Percentiles rank a stretch among this genome's conserved stretches.
These are phyloP conservation scores for Odontamblyopus rebecca DNA, from an alignment of 2,797 vertebrate genomes.

Conservation along the genomic window DNA sequence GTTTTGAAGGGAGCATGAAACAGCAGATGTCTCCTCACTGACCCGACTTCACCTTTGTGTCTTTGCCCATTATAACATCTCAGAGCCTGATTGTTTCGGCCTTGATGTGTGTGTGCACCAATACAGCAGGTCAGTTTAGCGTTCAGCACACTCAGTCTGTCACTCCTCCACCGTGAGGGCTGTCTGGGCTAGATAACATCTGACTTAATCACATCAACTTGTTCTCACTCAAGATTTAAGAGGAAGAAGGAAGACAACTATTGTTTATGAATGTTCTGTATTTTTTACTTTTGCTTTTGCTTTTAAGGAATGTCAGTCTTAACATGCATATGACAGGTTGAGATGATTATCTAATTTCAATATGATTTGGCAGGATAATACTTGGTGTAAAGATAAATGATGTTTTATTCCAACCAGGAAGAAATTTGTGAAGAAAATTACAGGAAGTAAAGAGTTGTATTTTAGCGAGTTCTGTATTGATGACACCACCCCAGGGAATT, in stretches of 20 bases:
- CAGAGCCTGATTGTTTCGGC: background rate
- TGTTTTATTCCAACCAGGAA: no score
- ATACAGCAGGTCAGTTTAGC: background rate
- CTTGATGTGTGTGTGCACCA: slow-evolving; percentile 2
- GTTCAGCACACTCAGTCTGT: slow-evolving; percentile 28
- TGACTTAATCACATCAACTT: slow-evolving; percentile 50
- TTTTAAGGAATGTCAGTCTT: background rate
- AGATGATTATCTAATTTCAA: no score
- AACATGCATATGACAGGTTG: no score
- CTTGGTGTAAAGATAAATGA: no score
- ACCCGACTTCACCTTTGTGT: slow-evolving; percentile 18
- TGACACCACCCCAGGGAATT: no score
- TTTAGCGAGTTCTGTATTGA: no score
- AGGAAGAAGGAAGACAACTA: slow-evolving; percentile 14
- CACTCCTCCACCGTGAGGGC: slow-evolving; percentile 30
- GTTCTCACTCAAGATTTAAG: slow-evolving; percentile 25
- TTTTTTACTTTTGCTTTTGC: slow-evolving; percentile 21
- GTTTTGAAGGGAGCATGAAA: background rate
- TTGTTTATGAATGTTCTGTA: background rate
- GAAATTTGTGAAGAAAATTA: no score
- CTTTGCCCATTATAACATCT: background rate
- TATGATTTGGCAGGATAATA: no score
- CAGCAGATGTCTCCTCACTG: slow-evolving; percentile 2
- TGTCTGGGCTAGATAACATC: slow-evolving; percentile 34
- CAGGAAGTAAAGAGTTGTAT: no score